A percentile compares a stretch with the other conserved stretches of the same genome.
These are phyloP conservation scores for Pentalonia nigronervosa DNA, from an alignment of 1,140 invertebrate species.

Conservation along the genomic window DNA sequence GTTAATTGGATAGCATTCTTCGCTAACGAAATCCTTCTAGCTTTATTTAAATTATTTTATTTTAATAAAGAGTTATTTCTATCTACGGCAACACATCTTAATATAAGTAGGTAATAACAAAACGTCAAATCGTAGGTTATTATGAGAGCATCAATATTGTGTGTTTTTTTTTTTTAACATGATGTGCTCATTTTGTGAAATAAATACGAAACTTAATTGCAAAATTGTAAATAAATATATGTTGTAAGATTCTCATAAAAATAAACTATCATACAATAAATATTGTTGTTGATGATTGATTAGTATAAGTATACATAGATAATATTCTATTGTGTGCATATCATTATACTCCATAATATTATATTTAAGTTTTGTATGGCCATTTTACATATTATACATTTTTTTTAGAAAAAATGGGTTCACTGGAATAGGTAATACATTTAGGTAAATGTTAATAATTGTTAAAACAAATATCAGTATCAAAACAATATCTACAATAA, in stretches of 20 bases:
- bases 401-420: neutral
- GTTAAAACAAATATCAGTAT: too few relatives aligned
- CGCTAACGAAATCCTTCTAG: neutral
- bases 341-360: neutral
- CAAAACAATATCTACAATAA: too few relatives aligned
- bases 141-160: neutral
- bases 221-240: neutral
- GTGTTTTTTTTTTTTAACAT: neutral
- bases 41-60: neutral
- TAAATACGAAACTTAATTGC: neutral
- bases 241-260: neutral
- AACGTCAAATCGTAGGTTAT: neutral
- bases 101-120: neutral
- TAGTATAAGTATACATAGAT: neutral
- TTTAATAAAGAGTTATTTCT: neutral
- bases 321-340: neutral
- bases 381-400: too few relatives aligned
- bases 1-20: slow-evolving; percentile 23
- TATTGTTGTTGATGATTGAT: neutral
- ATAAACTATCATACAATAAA: too few relatives aligned
- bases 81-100: neutral
- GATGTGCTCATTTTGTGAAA: neutral
- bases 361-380: neutral
- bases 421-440: neutral
- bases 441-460: neutral